Percentiles rank a stretch among this genome's conserved stretches.
Evolutionary conservation across 1,140 invertebrate species (phyloP).

Genomic region (Drosophila guanche): DNA sequence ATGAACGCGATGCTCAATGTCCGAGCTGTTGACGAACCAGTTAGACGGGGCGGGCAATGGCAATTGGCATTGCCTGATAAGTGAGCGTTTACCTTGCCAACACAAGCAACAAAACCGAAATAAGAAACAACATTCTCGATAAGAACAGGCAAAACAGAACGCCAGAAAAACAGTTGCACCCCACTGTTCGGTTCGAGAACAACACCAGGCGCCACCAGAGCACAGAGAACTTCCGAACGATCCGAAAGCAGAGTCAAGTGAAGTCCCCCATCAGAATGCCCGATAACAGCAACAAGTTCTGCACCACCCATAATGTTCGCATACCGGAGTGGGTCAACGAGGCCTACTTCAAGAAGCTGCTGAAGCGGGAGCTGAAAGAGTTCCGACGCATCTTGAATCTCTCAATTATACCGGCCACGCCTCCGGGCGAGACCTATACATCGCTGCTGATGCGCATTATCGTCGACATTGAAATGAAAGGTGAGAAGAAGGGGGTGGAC

Average conservation of each 20-base stretch:
- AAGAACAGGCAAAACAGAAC: constrained; percentile 12
- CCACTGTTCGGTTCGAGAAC: constrained; percentile 36
- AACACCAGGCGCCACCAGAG: constrained; percentile 40
- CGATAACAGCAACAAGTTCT: constrained; percentile 77
- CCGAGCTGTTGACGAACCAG: constrained; percentile 49
- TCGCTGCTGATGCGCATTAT: constrained; percentile 76
- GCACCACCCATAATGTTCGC: constrained; percentile 53
- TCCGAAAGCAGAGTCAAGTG: no score
- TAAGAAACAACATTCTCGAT: constrained; percentile 70
- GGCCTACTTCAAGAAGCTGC: constrained; percentile 68
- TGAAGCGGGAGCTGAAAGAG: constrained; percentile 64
- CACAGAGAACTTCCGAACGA: constrained; percentile 16
- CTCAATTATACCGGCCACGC: constrained; percentile 69
- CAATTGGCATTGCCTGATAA: constrained; percentile 41
- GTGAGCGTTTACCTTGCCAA: constrained; percentile 24
- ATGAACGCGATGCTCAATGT: constrained; percentile 30
- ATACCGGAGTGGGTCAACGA: constrained; percentile 76
- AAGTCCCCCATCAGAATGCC: constrained; percentile 55
- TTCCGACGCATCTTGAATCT: constrained; percentile 76
- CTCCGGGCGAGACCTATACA: constrained; percentile 75
- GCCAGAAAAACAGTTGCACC: constrained; percentile 37
- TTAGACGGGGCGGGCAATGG: constrained; percentile 33
- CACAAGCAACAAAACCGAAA: constrained; percentile 35
- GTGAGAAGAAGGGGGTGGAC: constrained; percentile 40
- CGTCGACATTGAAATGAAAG: constrained; percentile 81